Conservation (phyloP, 92 coral and sea anemone species). For the Porites rus region DNA sequence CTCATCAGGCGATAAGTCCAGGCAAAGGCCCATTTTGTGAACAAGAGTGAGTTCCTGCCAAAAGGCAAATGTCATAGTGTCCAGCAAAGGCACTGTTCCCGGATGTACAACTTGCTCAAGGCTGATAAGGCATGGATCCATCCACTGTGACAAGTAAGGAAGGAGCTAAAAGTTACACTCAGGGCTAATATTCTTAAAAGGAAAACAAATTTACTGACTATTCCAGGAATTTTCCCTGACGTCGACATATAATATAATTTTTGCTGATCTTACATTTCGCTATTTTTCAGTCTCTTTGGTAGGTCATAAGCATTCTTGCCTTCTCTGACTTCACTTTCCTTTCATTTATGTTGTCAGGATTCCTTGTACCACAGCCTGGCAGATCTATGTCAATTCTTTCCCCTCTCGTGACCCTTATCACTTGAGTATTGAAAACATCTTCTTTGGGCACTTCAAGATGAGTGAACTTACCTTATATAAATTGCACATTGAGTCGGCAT, state of each 20-base stretch:
- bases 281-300: neutral
- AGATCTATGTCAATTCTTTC: neutral
- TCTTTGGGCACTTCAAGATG: neutral
- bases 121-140: constrained; percentile 8
- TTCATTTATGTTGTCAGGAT: neutral
- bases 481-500: neutral
- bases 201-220: neutral
- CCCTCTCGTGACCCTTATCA: neutral
- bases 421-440: constrained; percentile 2
- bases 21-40: constrained; percentile 1
- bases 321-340: neutral
- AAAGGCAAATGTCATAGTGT: neutral
- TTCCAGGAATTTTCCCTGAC: neutral
- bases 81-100: constrained; percentile 9
- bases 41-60: constrained; percentile 23
- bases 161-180: neutral
- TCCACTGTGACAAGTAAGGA: neutral
- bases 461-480: constrained; percentile 5
- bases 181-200: neutral
- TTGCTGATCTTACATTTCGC: too few relatives aligned
- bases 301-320: too few relatives aligned
- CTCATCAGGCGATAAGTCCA: neutral
- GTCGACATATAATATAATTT: too few relatives aligned
- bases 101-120: neutral
- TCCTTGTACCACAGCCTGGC: neutral